Conservation (phyloP, 2,797 vertebrate genomes). For the Ficedula albicollis region DNA sequence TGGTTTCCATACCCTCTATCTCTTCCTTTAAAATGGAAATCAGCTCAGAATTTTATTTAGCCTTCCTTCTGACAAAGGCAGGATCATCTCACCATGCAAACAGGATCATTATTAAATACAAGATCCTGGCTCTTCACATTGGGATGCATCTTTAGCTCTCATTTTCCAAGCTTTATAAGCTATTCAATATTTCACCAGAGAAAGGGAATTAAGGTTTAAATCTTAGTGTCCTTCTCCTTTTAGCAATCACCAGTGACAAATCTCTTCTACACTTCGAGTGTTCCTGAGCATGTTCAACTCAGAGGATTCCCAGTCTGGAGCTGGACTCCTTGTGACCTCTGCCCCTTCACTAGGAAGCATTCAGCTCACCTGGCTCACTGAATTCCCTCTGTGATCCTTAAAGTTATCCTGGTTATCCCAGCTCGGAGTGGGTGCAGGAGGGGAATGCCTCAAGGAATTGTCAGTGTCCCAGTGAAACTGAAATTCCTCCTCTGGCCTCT, state of each 20-base stretch:
- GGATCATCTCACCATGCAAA: background rate
- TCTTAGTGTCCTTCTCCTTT: background rate
- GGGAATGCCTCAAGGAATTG: background rate
- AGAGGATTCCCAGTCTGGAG: background rate
- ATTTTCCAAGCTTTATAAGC: background rate
- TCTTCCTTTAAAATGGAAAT: constrained; percentile 30
- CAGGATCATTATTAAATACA: background rate
- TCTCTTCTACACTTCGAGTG: background rate
- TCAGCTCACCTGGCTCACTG: background rate
- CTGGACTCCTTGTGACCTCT: background rate
- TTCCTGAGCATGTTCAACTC: background rate
- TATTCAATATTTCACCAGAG: background rate
- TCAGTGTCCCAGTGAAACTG: background rate
- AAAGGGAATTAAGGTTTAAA: background rate
- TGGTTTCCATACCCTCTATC: background rate
- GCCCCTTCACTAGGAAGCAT: background rate
- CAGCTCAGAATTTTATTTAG: background rate
- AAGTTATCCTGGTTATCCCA: background rate
- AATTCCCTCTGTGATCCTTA: background rate
- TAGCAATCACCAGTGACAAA: background rate
- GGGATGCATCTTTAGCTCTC: background rate
- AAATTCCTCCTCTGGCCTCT: background rate
- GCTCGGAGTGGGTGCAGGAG: background rate
- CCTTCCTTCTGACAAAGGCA: background rate
- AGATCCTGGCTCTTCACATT: background rate